These are phyloP conservation scores for Heliconius ethilla DNA, from an alignment of 2,888 invertebrate genomes.

Conservation along the genomic window DNA sequence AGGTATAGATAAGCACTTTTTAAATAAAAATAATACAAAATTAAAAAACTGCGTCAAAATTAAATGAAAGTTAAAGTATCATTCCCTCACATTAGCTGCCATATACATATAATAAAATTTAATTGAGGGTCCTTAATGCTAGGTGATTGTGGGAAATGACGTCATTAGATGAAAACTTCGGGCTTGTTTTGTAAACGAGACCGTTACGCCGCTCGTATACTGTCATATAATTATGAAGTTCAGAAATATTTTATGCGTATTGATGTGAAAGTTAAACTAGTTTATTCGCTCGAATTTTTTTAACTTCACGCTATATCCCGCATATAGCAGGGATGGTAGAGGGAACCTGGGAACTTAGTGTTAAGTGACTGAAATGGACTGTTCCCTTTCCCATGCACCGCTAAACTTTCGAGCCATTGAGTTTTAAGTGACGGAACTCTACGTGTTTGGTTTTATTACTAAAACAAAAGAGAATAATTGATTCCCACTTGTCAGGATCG, in stretches of 20 bases:
- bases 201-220: conserved; percentile 21
- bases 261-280: not conserved
- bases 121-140: conserved; percentile 33
- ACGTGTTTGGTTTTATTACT: not conserved
- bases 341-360: not conserved
- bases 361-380: not conserved
- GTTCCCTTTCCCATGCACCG: not conserved
- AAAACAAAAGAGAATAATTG: not conserved
- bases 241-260: not conserved
- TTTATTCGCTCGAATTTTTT: not conserved
- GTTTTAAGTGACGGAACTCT: not conserved
- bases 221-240: conserved; percentile 11
- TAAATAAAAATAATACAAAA: not conserved
- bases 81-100: conserved; percentile 19
- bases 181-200: conserved; percentile 38
- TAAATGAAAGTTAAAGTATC: conserved; percentile 9
- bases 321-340: not conserved
- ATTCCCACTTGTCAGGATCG: not conserved
- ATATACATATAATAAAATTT: conserved; percentile 36
- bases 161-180: conserved; percentile 41
- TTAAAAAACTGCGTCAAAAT: conserved; percentile 5
- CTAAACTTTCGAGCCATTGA: not conserved
- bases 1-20: not conserved
- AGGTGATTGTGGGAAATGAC: conserved; percentile 38
- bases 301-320: not conserved